Evolutionary conservation across 2,113 vertebrate species (phyloP), one percentile per base, ranked within the genome.

Genomic region (Chaetodon auriga): DNA sequence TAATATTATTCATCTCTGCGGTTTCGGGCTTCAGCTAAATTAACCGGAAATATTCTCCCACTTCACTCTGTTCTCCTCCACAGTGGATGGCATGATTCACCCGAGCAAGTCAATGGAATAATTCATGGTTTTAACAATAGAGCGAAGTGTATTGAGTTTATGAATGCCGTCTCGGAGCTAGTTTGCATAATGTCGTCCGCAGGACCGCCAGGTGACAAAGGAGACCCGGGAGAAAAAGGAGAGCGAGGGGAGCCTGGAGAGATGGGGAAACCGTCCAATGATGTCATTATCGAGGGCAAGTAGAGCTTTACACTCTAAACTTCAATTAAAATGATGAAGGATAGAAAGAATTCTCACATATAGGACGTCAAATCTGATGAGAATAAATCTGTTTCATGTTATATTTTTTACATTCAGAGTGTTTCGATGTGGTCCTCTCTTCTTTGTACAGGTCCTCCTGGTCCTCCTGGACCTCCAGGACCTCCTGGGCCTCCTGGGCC

Each of bases 221-320:
- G 95, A 48, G 92, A 93, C 7, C 82, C 65, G 0, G 92, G 92
- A 21, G 91, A 92, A 65, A 71, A 75, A 64, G 95, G 95, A 51
- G 94, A 94, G 54, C 95, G 75, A 82, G 97, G 98, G 1, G 94
- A 96, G 65, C 94, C 95, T 46, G 97, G 97, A 74, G 96, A 97
- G 8, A 94, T 93, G n/a, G 94, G 91, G 3, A 87, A 95, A 55
- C 91, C 94, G 18, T 96, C 95, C 69, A 97, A 97, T 19, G 96
- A 97, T 0, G 92, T 97, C 88, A 92, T 89, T 7, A 68, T 93
- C 18, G 92, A 94, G 62, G 95, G 95, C 79, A 49, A 83, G 88
- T 36, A 66, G 25, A 46, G 35, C 7, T 48, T 25, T 16, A 15
- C 25, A n/a, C 38, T 54, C 9, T 25, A 1, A 1, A 36, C 43